These are phyloP conservation scores for Talpa occidentalis DNA, from an alignment of 2,113 vertebrate species.

Conservation along the genomic window DNA sequence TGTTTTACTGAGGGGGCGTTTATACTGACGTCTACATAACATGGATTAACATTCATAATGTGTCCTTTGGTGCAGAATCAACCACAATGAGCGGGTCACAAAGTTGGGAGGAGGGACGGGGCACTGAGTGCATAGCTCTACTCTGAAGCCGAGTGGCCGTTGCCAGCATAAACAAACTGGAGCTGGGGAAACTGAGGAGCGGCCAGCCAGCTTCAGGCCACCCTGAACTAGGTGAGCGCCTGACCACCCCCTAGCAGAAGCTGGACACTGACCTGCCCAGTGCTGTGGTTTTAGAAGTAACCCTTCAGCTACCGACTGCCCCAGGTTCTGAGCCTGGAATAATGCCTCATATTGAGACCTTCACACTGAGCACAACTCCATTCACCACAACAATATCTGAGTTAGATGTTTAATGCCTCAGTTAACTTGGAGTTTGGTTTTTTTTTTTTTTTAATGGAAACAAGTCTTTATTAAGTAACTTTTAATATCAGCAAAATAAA, in stretches of 20 bases:
- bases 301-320: background rate
- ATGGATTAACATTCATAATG: background rate
- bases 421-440: too few relatives aligned
- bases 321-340: background rate
- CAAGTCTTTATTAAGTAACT: conserved; percentile 98
- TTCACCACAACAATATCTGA: conserved; percentile 1
- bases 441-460: conserved; percentile 98
- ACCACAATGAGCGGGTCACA: background rate
- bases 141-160: background rate
- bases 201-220: background rate
- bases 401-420: background rate
- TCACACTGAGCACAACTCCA: background rate
- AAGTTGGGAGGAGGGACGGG: background rate
- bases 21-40: background rate
- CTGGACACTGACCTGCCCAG: background rate
- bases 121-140: background rate
- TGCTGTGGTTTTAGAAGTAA: background rate
- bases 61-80: background rate
- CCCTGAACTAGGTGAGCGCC: background rate
- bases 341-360: background rate
- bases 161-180: background rate
- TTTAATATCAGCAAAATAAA: conserved; percentile 99
- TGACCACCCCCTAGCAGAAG: accelerated
- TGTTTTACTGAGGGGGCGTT: background rate
- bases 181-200: background rate